Evolutionary conservation across 2,797 vertebrate species (phyloP), one percentile per base, ranked within the genome.

Genomic region (Steatocranus sp.): DNA sequence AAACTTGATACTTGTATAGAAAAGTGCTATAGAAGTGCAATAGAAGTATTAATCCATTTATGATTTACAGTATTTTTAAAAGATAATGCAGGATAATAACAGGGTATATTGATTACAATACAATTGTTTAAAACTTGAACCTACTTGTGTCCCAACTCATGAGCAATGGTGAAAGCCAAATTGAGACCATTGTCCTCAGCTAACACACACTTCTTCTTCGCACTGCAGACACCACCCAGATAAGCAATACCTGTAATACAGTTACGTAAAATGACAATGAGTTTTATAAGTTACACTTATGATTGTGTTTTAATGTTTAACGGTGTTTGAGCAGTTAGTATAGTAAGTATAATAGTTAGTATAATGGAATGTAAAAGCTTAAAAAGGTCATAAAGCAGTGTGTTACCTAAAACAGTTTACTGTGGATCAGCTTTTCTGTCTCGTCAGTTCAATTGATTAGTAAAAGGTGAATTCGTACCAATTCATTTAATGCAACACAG

Each of bases 81-180:
- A 68, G 36, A 5, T 41, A 41, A 68, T 5, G n/a, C 20, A 68
- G 14, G 5, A 68, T 17, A 68, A 43, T 17, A 25, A 68, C 63
- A 68, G 20, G 63, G 25, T 25, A 41, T 17, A 68, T 17, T 70
- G 3, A 43, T 68, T 1, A 18, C 30, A 70, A 43, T 27, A 18
- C 8, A 43, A 2, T 2, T 17, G 12, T 25, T 70, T 43, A 70
- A 70, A 18, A 70, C 63, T 23, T 75, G 11, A 50, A 75, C 83
- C 94, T 97, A 99, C 98, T 98, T 99, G 97, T 99, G 98, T 80
- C 98, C 98, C 49, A 99, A 96, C 89, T 99, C 98, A 5, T 99
- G 98, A 30, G 98, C 98, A 76, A 99, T 98, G 89, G 98, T 99
- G 90, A 99, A 99, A 53, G 98, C 98, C 95, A 99, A 83, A 89